Evolutionary conservation across 2,888 invertebrate species (phyloP).

Genomic region (Isoperla grammatica): DNA sequence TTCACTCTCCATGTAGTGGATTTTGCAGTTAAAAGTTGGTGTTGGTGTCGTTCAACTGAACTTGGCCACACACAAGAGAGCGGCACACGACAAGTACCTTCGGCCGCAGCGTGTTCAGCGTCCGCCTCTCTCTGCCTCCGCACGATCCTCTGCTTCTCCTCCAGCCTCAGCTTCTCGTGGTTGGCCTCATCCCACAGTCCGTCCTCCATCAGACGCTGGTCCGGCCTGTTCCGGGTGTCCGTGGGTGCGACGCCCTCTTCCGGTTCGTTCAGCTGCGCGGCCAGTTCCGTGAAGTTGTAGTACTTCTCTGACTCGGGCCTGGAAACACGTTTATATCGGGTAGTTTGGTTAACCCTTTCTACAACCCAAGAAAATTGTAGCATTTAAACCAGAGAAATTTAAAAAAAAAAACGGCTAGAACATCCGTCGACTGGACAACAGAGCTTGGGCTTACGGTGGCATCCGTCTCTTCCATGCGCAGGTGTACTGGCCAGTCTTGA

Average conservation of each 20-base stretch:
- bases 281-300: slow-evolving; percentile 93
- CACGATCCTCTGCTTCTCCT: slow-evolving; percentile 89
- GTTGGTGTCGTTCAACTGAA: too few relatives aligned
- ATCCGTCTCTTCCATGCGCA: slow-evolving; percentile 81
- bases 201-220: slow-evolving; percentile 96
- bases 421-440: too few relatives aligned
- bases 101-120: slow-evolving; percentile 56
- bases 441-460: slow-evolving; percentile 61
- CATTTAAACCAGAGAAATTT: slow-evolving; percentile 2
- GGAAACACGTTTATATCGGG: too few relatives aligned
- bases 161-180: slow-evolving; percentile 73
- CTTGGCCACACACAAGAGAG: too few relatives aligned
- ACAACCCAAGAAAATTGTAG: too few relatives aligned
- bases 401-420: neutral
- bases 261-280: slow-evolving; percentile 93
- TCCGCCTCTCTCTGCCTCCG: slow-evolving; percentile 73
- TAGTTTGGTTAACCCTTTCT: too few relatives aligned
- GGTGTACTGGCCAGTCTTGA: slow-evolving; percentile 84
- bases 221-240: slow-evolving; percentile 87
- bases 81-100: slow-evolving; percentile 42
- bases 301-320: slow-evolving; percentile 59
- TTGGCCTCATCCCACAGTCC: slow-evolving; percentile 91
- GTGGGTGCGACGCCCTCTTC: slow-evolving; percentile 93
- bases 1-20: too few relatives aligned
- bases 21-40: too few relatives aligned